Base-by-base conservation (phyloP, 2,797 vertebrate genomes). In the Hypotaenidia philippensis region DNA sequence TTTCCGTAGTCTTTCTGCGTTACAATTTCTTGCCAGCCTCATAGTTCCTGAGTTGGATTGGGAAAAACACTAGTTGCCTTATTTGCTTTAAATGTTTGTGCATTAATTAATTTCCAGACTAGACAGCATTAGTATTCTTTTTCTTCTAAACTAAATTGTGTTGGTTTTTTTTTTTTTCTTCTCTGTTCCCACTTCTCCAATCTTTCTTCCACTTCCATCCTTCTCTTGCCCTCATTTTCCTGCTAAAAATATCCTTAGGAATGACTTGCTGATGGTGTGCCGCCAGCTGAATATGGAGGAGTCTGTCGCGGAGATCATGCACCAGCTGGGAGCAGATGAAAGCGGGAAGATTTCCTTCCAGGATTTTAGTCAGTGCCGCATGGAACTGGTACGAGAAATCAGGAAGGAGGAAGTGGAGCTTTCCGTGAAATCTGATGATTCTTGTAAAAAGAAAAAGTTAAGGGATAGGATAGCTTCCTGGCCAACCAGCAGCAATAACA, bases 201-300 rank as follows among this genome's bases (percentile, higher is more conserved):
- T 71, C 50, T 76, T 66, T 57, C 14, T 70, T 64, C 45, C 19
- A 50, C 41, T 76, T 61, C 29, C 36, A 25, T 68, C 22, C 38
- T 65, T 59, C 21, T 25, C 52, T 34, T 56, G 13, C 4, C 44
- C 60, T 22, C 10, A 19, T 78, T 79, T 87, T 69, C 80, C 38
- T 76, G 61, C 79, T 81, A 59, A 84, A 83, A 96, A 89, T 49
- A 44, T 89, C 90, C 83, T 49, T 84, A 99, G 98, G 97, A 99
- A 98, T 93, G 98, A 98, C 93, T 97, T 99, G 95, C 94, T 98
- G 92, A 98, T 99, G 98, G 97, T 98, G 72, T 99, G 98, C 81
- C 97, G 98, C 75, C 98, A 98, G 57, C 69, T 99, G 87, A 98
- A 98, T 89, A 98, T 98, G 98, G 98, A 99, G 82, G 97, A 97